These are phyloP conservation scores for Natrix natrix DNA, from an alignment of 2,797 vertebrate species.

Conservation along the genomic window DNA sequence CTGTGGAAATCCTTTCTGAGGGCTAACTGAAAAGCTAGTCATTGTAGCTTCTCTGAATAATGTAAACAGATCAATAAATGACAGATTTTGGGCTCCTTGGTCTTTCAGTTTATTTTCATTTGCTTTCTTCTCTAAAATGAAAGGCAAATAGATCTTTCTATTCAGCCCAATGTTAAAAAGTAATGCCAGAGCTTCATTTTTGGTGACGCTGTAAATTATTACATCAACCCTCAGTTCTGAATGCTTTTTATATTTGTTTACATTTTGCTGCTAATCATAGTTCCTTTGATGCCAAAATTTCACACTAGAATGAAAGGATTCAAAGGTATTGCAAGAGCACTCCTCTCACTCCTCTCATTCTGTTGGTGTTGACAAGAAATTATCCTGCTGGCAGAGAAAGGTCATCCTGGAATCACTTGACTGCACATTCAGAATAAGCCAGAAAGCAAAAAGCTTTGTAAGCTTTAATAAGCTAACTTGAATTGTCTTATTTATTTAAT, in stretches of 20 bases:
- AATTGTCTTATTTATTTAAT: not conserved
- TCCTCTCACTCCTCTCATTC: not conserved
- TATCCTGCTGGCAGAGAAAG: fast-evolving
- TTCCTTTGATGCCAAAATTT: not conserved
- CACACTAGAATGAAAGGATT: constrained; percentile 21
- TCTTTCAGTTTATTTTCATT: not conserved
- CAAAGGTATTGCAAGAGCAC: not conserved
- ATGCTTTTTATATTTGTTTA: constrained; percentile 22
- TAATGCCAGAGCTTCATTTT: not conserved
- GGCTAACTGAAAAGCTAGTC: no score
- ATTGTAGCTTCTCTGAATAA: not conserved
- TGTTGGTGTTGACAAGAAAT: constrained; percentile 26
- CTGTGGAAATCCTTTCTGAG: no score
- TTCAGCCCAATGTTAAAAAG: constrained; percentile 7
- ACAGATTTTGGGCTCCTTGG: not conserved
- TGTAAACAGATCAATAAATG: not conserved
- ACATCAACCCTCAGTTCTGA: not conserved
- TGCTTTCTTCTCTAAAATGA: not conserved
- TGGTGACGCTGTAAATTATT: not conserved
- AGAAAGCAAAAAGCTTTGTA: not conserved
- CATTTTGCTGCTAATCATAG: not conserved
- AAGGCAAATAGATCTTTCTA: constrained; percentile 1
- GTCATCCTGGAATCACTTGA: not conserved
- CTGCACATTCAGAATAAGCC: not conserved
- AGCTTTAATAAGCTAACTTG: not conserved